Conservation (phyloP, 2,113 vertebrate species). For the Notechis scutatus region DNA sequence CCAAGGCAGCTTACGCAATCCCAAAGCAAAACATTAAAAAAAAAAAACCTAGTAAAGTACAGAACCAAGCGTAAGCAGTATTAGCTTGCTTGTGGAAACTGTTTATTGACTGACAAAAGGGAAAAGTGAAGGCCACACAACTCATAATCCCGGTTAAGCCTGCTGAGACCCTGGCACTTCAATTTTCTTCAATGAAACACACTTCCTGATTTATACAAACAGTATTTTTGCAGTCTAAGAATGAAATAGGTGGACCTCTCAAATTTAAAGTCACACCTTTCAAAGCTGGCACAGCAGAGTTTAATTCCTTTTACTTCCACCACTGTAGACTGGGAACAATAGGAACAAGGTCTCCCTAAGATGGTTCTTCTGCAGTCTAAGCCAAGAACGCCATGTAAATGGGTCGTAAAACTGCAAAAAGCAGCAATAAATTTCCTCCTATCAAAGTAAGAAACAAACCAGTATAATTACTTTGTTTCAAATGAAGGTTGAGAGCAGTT, state of each 20-base stretch:
- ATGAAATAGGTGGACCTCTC: conserved; percentile 58
- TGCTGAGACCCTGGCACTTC: conserved; percentile 62
- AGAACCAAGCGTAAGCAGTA: conserved; percentile 68
- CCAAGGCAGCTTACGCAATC: conserved; percentile 69
- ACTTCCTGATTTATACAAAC: conserved; percentile 60
- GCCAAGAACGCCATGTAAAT: conserved; percentile 82
- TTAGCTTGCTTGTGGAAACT: conserved; percentile 72
- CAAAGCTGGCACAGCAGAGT: conserved; percentile 46
- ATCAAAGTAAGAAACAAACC: conserved; percentile 79
- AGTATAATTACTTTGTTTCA: conserved; percentile 73
- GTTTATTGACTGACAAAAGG: conserved; percentile 73
- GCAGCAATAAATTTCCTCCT: conserved; percentile 71
- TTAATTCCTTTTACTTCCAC: conserved; percentile 63
- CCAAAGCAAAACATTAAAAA: conserved; percentile 65
- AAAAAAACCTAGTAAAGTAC: conserved; percentile 55
- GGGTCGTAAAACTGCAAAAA: conserved; percentile 73
- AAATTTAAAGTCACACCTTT: conserved; percentile 55
- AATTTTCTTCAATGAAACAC: conserved; percentile 50
- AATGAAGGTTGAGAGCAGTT: conserved; percentile 85
- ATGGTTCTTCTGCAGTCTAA: conserved; percentile 74
- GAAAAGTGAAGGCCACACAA: conserved; percentile 63
- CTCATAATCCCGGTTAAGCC: conserved; percentile 64
- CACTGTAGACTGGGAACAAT: conserved; percentile 64
- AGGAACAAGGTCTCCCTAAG: conserved; percentile 61
- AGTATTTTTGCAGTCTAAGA: conserved; percentile 62